A percentile compares a stretch with the other conserved stretches of the same genome.
phyloP scores from a whole-genome alignment of 2,113 vertebrate species.

The Gambusia holbrooki region DNA sequence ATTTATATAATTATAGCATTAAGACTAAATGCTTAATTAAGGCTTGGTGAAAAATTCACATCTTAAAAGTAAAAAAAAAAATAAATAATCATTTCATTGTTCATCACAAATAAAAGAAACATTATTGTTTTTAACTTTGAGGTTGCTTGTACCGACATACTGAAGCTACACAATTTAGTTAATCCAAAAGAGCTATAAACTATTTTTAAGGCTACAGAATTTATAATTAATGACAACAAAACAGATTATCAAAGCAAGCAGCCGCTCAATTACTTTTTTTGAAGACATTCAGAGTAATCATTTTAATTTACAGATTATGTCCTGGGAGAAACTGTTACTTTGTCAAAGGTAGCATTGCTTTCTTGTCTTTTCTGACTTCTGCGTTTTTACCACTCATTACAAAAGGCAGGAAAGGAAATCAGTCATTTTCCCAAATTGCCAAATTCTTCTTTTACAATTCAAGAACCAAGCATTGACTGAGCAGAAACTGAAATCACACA shows the following conservation, averaged over 20 bases:
- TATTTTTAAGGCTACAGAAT: no score
- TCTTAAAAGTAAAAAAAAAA: background rate
- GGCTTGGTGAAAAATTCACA: background rate
- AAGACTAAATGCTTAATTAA: background rate
- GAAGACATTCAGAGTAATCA: background rate
- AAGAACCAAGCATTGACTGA: background rate
- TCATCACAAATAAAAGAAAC: background rate
- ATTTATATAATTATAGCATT: background rate
- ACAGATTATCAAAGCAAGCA: background rate
- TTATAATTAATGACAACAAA: no score
- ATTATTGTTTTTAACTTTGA: background rate
- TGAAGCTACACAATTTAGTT: no score
- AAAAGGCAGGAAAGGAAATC: background rate
- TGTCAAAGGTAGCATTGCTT: background rate
- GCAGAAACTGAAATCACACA: conserved; percentile 27
- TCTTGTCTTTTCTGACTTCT: background rate
- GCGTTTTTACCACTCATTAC: background rate
- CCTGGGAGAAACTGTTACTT: background rate
- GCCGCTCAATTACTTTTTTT: background rate
- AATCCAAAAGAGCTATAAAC: no score
- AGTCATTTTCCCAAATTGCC: conserved; percentile 1
- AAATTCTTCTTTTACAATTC: conserved; percentile 1
- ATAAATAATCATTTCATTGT: no score
- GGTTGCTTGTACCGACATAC: background rate
- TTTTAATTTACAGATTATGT: background rate